Evolutionary conservation across 2,888 invertebrate genomes (phyloP).

Genomic region (Charanyca ferruginea): DNA sequence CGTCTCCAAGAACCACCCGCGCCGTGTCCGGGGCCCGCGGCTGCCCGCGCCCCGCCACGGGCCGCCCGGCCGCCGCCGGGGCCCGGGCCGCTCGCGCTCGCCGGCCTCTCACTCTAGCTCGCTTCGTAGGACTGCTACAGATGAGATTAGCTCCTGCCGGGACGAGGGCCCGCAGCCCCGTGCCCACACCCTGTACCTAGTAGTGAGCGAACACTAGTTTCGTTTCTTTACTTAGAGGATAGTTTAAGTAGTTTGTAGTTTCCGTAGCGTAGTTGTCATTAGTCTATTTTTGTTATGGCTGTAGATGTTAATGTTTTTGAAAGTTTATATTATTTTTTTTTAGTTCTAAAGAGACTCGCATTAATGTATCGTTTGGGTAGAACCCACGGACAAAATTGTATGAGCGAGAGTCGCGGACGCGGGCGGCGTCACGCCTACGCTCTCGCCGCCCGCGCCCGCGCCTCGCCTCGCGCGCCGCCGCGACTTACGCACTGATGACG

Average conservation of each 20-base stretch:
- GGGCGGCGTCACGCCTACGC: conserved; percentile 37
- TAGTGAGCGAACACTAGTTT: conserved; percentile 88
- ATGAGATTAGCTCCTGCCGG: conserved; percentile 76
- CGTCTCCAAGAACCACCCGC: conserved; percentile 57
- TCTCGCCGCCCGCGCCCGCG: conserved; percentile 28
- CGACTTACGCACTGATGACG: conserved; percentile 66
- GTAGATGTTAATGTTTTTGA: conserved; percentile 90
- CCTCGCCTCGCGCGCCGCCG: conserved; percentile 57
- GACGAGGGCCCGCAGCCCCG: conserved; percentile 59
- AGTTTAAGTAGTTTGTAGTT: conserved; percentile 89
- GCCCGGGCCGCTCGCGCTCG: conserved; percentile 68
- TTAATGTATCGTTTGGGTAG: conserved; percentile 79
- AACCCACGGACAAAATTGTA: conserved; percentile 71
- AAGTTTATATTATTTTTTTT: conserved; percentile 88
- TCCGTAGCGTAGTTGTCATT: conserved; percentile 89
- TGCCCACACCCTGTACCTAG: conserved; percentile 70
- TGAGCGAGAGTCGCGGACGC: conserved; percentile 56
- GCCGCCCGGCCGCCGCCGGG: conserved; percentile 54
- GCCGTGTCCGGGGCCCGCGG: conserved; percentile 61
- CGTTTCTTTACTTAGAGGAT: conserved; percentile 88
- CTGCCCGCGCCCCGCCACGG: conserved; percentile 35
- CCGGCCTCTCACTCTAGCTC: conserved; percentile 70
- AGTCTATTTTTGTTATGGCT: conserved; percentile 91
- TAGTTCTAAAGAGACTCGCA: conserved; percentile 84
- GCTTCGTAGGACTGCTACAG: conserved; percentile 80